A percentile compares a stretch with the other conserved stretches of the same genome.
Conservation (phyloP, 2,888 invertebrate species). For the Pyrgus malvae region DNA sequence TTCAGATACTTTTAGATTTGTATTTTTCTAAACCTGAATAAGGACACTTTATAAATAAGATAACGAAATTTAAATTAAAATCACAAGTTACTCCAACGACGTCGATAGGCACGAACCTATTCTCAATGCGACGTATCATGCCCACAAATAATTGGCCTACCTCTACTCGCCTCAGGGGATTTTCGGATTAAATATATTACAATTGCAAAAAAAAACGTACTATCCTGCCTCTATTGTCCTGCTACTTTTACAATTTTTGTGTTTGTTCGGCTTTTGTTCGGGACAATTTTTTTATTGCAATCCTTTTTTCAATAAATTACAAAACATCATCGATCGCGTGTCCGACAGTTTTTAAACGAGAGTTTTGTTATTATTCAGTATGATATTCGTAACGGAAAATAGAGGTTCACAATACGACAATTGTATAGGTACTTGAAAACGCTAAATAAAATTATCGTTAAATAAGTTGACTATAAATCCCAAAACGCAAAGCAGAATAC, state of each 20-base stretch:
- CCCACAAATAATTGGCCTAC: slow-evolving; percentile 66
- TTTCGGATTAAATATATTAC: slow-evolving; percentile 68
- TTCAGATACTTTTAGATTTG: too few species aligned
- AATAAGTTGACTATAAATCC: too few species aligned
- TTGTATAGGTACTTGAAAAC: too few species aligned
- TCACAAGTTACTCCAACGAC: slow-evolving; percentile 37
- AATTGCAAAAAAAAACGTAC: slow-evolving; percentile 28
- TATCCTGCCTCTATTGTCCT: slow-evolving; percentile 11
- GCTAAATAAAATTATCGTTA: too few species aligned
- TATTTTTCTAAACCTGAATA: too few species aligned
- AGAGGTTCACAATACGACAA: too few species aligned
- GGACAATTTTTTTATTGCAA: slow-evolving; percentile 4
- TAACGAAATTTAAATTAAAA: too few species aligned
- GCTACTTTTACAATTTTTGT: slow-evolving; percentile 16
- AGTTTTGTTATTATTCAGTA: neutral
- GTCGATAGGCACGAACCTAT: slow-evolving; percentile 11
- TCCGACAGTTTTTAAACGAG: neutral
- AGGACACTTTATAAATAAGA: too few species aligned
- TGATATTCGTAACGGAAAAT: too few species aligned
- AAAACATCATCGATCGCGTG: slow-evolving; percentile 7
- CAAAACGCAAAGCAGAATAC: too few species aligned
- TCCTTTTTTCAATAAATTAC: slow-evolving; percentile 10
- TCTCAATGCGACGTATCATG: slow-evolving; percentile 31
- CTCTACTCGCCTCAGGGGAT: slow-evolving; percentile 62
- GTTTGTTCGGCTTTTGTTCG: slow-evolving; percentile 13